phyloP scores from a whole-genome alignment of 2,888 invertebrate species.

The Choristoneura rosaceana region DNA sequence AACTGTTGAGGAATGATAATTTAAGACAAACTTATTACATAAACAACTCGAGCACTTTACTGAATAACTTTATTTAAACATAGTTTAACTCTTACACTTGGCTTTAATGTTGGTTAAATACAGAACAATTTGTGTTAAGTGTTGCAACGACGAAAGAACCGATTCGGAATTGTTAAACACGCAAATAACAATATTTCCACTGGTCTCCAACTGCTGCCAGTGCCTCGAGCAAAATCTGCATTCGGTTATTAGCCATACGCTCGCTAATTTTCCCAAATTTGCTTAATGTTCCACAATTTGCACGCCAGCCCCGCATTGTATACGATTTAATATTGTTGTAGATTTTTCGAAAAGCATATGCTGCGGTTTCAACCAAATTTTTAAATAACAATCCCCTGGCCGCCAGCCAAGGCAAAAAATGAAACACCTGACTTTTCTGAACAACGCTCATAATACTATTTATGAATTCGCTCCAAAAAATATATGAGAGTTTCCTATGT shows the following conservation, averaged over 20 bases:
- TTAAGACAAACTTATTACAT: background rate
- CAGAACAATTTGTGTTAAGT: constrained; percentile 28
- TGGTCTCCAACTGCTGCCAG: constrained; percentile 52
- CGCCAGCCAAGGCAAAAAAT: constrained; percentile 60
- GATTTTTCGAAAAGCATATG: constrained; percentile 52
- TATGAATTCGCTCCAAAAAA: constrained; percentile 35
- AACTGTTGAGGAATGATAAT: background rate
- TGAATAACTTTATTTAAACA: constrained; percentile 5
- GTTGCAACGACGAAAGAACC: constrained; percentile 34
- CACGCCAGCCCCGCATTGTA: constrained; percentile 52
- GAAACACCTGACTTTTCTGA: constrained; percentile 58
- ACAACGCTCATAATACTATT: constrained; percentile 45
- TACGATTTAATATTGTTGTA: constrained; percentile 47
- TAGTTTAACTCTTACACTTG: constrained; percentile 22
- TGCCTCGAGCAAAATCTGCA: constrained; percentile 56
- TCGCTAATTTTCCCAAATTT: constrained; percentile 72
- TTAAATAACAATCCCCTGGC: constrained; percentile 67
- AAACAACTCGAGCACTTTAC: constrained; percentile 4
- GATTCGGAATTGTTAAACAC: constrained; percentile 39
- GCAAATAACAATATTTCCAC: constrained; percentile 47
- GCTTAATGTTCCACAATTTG: constrained; percentile 71
- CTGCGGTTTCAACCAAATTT: constrained; percentile 55
- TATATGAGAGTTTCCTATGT: constrained; percentile 12
- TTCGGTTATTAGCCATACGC: constrained; percentile 63
- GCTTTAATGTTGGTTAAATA: constrained; percentile 27